Evolutionary conservation across 2,888 invertebrate genomes (phyloP).

Genomic region (Andrena bucephala): DNA sequence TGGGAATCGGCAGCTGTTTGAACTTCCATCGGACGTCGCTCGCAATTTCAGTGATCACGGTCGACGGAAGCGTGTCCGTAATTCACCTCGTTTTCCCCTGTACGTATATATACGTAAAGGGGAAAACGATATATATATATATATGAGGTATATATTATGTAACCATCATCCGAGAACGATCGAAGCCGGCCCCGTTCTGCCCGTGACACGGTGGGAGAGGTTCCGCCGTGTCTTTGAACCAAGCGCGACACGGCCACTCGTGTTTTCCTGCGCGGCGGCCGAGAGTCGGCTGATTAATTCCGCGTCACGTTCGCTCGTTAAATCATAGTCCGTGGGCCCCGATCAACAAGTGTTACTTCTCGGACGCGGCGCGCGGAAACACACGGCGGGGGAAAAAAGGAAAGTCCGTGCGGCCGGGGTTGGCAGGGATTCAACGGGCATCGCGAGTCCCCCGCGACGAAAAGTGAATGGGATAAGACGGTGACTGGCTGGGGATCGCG

Average conservation of each 20-base stretch:
- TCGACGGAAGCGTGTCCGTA: not conserved
- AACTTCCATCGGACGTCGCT: conserved; percentile 9
- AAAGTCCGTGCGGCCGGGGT: not conserved
- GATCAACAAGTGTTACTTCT: conserved; percentile 70
- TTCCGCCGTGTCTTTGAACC: conserved; percentile 25
- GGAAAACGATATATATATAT: no score
- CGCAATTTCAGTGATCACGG: conserved; percentile 5
- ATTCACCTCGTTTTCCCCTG: not conserved
- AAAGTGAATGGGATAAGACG: conserved; percentile 33
- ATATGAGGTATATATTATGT: conserved; percentile 3
- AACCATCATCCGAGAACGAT: conserved; percentile 25
- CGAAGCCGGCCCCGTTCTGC: conserved; percentile 11
- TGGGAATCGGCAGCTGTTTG: not conserved
- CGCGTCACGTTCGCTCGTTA: conserved; percentile 61
- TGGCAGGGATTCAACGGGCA: conserved; percentile 49
- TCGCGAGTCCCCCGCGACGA: conserved; percentile 17
- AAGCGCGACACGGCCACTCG: conserved; percentile 6
- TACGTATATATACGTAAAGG: no score
- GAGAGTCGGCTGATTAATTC: conserved; percentile 55
- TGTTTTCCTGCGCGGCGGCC: conserved; percentile 12
- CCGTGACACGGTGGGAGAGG: conserved; percentile 6
- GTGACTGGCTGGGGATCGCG: conserved; percentile 11
- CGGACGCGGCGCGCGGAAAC: conserved; percentile 40
- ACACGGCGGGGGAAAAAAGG: not conserved
- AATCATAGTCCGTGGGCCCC: conserved; percentile 54